Conservation (phyloP, 2,888 invertebrate species). For the Hanleya hanleyi region DNA sequence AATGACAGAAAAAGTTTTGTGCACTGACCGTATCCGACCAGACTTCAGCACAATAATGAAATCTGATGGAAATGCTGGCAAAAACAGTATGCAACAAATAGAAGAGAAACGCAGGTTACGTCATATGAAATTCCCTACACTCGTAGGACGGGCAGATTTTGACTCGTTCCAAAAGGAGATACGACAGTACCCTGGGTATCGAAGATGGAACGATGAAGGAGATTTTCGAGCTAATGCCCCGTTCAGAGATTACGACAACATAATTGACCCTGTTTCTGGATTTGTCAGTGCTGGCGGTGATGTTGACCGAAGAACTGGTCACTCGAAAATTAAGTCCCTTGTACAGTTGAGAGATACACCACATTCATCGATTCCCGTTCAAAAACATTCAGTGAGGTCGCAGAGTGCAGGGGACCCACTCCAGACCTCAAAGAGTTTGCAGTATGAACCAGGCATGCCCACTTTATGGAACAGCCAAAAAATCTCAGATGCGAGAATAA, state of each 20-base stretch:
- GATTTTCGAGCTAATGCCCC: constrained; percentile 63
- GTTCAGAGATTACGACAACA: constrained; percentile 65
- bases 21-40: constrained; percentile 60
- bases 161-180: constrained; percentile 60
- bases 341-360: constrained; percentile 64
- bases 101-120: constrained; percentile 60
- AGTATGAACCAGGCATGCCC: constrained; percentile 63
- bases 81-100: constrained; percentile 58
- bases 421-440: constrained; percentile 57
- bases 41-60: constrained; percentile 54
- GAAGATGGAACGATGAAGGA: constrained; percentile 66
- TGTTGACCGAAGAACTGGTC: constrained; percentile 65
- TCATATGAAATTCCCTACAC: constrained; percentile 66
- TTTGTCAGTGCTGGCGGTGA: constrained; percentile 70
- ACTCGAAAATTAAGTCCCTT: constrained; percentile 56
- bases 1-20: no score
- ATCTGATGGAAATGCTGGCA: constrained; percentile 62
- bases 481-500: constrained; percentile 61
- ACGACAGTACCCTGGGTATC: constrained; percentile 43
- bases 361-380: constrained; percentile 54
- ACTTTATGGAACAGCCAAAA: constrained; percentile 68
- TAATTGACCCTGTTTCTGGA: constrained; percentile 70
- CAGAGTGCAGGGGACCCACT: constrained; percentile 55
- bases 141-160: constrained; percentile 59
- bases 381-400: constrained; percentile 55